Percentiles rank a stretch among this genome's conserved stretches.
These are phyloP conservation scores for Phataginus tetradactyla DNA, from an alignment of 2,797 vertebrate species.

Conservation along the genomic window DNA sequence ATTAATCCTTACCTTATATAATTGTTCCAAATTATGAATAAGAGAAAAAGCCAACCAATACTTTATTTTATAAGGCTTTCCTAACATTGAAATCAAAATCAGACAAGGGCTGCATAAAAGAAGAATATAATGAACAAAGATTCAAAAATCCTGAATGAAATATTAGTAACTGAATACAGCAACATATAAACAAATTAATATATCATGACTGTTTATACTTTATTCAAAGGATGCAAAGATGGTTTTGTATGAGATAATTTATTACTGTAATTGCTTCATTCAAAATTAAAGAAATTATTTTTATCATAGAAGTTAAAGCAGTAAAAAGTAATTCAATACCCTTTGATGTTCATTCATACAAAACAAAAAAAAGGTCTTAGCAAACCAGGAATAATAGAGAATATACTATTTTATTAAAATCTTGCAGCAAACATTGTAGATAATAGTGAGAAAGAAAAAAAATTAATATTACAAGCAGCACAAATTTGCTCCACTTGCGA, in stretches of 20 bases:
- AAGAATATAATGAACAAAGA: background rate
- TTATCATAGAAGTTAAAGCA: background rate
- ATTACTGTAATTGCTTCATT: background rate
- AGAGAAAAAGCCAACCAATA: background rate
- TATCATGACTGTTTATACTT: background rate
- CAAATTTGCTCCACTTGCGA: background rate
- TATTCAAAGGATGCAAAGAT: background rate
- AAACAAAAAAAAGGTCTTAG: background rate
- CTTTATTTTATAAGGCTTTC: background rate
- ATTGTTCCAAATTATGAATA: background rate
- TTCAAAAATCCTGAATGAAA: conserved; percentile 13
- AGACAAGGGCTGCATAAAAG: background rate
- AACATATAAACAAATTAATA: background rate
- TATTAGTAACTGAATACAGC: background rate
- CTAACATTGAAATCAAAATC: background rate
- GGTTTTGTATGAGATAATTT: background rate
- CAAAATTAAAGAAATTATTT: conserved; percentile 23
- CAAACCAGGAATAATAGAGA: background rate
- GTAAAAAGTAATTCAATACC: background rate
- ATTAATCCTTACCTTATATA: background rate
- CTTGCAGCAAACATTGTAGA: background rate
- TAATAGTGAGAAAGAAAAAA: background rate
- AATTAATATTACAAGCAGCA: background rate
- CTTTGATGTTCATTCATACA: background rate
- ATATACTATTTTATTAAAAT: background rate